Evolutionary conservation across 2,888 invertebrate species (phyloP), one percentile per base, ranked within the genome.

Genomic region (Andrena praecox): DNA sequence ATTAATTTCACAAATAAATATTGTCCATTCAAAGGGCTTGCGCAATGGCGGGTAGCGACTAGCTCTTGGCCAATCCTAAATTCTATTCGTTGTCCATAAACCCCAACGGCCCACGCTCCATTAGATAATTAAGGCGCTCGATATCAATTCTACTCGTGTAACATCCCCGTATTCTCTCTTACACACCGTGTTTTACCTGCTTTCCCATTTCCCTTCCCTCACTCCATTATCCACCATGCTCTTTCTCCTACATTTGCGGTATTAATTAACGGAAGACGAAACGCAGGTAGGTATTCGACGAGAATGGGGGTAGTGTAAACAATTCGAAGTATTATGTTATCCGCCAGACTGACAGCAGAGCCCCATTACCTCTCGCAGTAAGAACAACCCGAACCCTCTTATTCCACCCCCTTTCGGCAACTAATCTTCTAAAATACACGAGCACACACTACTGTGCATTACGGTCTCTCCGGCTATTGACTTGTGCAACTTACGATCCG

Each of bases 241-340:
- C 63, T 71, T 76, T 77, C 77, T 82, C 73, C 77, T 52, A 71
- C 85, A 81, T 88, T 91, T 85, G 87, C 77, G 84, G 87, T 89
- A 90, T 91, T 91, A 91, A 91, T 91, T 91, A 90, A 90, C 88
- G 87, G 87, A 88, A 88, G 87, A 82, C 85, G 89, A 85, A 87
- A 87, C 85, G 78, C 67, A 69, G 82, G 83, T 66, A 62, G 79
- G 64, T 64, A 70, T 76, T 63, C 54, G 50, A 60, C 70, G 75
- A 77, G 69, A 85, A 88, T 70, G 82, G 86, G 86, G 84, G 82
- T 89, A 90, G 85, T 89, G 90, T 90, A 91, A 91, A 91, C 90
- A 91, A 85, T 89, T 89, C 88, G 87, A 89, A 90, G 90, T 91
- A 91, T 91, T 90, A 91, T 90, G 91, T 89, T 91, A 91, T 90